A percentile compares a stretch with the other conserved stretches of the same genome.
Conservation (phyloP, 2,113 vertebrate species). For the Hippocampus guttulatus region DNA sequence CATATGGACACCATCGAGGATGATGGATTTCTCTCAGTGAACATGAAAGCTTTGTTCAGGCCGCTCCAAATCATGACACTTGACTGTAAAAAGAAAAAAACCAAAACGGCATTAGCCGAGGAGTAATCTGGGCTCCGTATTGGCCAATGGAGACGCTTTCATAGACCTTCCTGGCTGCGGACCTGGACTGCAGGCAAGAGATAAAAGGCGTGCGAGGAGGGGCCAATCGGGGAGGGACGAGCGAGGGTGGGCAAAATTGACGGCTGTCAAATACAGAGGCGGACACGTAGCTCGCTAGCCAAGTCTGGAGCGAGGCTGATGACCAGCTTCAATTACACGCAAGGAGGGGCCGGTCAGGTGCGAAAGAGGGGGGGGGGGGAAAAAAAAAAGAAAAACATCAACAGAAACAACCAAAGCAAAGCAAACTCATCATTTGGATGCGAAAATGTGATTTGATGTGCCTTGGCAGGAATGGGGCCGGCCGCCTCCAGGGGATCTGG, state of each 20-base stretch:
- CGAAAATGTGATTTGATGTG: not conserved
- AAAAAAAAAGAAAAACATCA: too few relatives aligned
- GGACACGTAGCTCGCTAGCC: too few relatives aligned
- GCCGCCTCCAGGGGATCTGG: not conserved
- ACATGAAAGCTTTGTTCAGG: conserved; percentile 39
- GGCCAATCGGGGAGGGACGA: not conserved
- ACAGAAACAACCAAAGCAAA: too few relatives aligned
- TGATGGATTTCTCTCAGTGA: conserved; percentile 40
- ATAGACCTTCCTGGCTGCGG: conserved; percentile 12
- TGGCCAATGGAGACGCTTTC: conserved; percentile 24
- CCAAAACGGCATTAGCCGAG: conserved; percentile 28
- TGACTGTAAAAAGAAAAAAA: conserved; percentile 17
- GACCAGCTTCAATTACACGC: too few relatives aligned
- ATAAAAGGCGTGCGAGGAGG: not conserved
- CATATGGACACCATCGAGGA: conserved; percentile 43
- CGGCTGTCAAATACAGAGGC: too few relatives aligned
- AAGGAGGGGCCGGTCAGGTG: too few relatives aligned
- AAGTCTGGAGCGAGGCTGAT: too few relatives aligned
- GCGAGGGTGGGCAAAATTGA: too few relatives aligned
- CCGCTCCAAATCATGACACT: conserved; percentile 41
- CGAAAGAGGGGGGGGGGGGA: too few relatives aligned
- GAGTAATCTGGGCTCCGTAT: conserved; percentile 33
- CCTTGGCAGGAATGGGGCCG: too few relatives aligned
- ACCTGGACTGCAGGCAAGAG: conserved; percentile 25
- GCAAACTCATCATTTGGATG: not conserved